Evolutionary conservation across 2,888 invertebrate species (phyloP), one percentile per base, ranked within the genome.

Genomic region (Napeogenes sylphis): DNA sequence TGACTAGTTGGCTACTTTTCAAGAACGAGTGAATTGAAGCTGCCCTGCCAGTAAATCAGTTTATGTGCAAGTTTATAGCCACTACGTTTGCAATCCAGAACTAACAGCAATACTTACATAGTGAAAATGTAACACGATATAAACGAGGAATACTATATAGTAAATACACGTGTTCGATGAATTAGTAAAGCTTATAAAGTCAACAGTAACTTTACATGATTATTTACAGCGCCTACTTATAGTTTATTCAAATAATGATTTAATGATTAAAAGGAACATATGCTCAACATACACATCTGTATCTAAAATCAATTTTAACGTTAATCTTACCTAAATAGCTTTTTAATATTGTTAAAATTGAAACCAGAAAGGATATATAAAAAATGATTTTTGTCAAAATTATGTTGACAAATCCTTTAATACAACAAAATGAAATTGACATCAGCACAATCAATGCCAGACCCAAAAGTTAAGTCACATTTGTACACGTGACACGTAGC

Each of bases 401-500:
- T 30, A 6, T 51, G 51, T 51, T 51, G 30, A 30, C 51, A 51
- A 51, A 51, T 60, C 57, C 60, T 63, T 67, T 71, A 67, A 69
- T 69, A 59, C 65, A 68, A 65, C 68, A 64, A 65, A 67, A 66
- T 70, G 62, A 71, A 70, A 71, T 68, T 58, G 64, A 64, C 68
- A 69, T 72, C 68, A 64, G 60, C 55, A 61, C 61, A 64, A 68
- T 69, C 67, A 64, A 65, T 63, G 64, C 64, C 67, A 72, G 67
- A 67, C 60, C 60, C 60, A 66, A 64, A 21, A 63, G 68, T 68
- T 69, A 70, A 70, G 66, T 66, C 67, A 54, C 65, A 73, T 79
- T 76, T 70, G 75, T 71, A 80, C 70, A 71, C 79, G 69, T 68
- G 74, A 75, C 82, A 81, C 81, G 83, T 80, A 79, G 65, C 69